Evolutionary conservation across 2,113 vertebrate species (phyloP).

Genomic region (Cyanoramphus novaezelandiae): DNA sequence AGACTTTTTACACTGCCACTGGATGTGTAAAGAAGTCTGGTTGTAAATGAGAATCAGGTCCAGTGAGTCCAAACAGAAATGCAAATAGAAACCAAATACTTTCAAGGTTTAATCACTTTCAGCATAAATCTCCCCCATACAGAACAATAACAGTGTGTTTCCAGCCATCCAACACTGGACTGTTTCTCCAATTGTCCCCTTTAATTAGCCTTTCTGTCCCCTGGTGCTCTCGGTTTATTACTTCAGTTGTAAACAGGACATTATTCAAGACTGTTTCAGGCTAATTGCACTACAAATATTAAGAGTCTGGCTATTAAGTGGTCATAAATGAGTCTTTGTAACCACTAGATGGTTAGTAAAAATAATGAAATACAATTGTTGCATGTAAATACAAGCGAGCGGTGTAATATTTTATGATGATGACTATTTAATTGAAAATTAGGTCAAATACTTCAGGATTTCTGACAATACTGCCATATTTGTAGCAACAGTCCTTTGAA

Average conservation of each 20-base stretch:
- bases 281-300: conserved; percentile 62
- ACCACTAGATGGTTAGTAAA: conserved; percentile 38
- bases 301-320: conserved; percentile 34
- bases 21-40: conserved; percentile 27
- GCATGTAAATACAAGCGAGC: neutral
- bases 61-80: neutral
- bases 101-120: conserved; percentile 32
- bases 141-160: conserved; percentile 10
- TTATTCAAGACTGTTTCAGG: conserved; percentile 44
- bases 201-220: conserved; percentile 51
- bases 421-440: conserved; percentile 35
- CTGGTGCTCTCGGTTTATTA: conserved; percentile 50
- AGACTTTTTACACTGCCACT: neutral
- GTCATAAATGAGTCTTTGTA: conserved; percentile 49
- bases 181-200: conserved; percentile 45
- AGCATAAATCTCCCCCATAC: neutral
- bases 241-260: conserved; percentile 52
- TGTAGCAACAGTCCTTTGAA: neutral
- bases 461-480: neutral
- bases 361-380: conserved; percentile 33
- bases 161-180: neutral
- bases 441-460: neutral
- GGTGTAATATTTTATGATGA: conserved; percentile 34
- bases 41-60: conserved; percentile 5
- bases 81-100: neutral